A percentile compares a stretch with the other conserved stretches of the same genome.
Conservation (phyloP, 2,888 invertebrate species). For the Bibio marci region DNA sequence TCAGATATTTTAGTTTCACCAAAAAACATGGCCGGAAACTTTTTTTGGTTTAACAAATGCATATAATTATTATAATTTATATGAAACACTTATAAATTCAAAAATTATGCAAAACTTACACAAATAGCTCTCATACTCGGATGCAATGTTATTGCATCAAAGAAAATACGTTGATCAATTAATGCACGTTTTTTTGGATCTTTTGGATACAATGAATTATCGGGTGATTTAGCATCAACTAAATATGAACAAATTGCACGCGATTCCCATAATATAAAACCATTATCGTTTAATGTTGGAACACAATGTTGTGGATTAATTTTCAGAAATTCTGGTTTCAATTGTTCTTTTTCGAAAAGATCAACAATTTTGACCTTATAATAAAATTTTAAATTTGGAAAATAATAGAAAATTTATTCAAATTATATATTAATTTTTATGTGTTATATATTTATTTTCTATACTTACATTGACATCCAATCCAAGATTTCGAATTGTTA, state of each 20-base stretch:
- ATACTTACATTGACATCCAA: slow-evolving; percentile 31
- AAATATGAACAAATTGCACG: slow-evolving; percentile 46
- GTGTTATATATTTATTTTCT: too few relatives aligned
- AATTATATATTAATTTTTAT: too few relatives aligned
- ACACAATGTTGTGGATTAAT: slow-evolving; percentile 50
- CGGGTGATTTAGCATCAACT: slow-evolving; percentile 33
- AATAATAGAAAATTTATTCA: too few relatives aligned
- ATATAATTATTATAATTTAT: background rate
- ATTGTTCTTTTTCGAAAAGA: slow-evolving; percentile 39
- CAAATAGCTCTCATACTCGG: slow-evolving; percentile 43
- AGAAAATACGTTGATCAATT: slow-evolving; percentile 43
- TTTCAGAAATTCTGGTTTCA: slow-evolving; percentile 36
- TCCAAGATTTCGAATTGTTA: slow-evolving; percentile 39
- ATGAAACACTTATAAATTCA: background rate
- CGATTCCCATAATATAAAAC: slow-evolving; percentile 49
- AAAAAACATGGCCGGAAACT: slow-evolving; percentile 42
- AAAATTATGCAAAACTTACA: slow-evolving; percentile 23
- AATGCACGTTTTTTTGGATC: slow-evolving; percentile 36
- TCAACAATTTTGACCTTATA: slow-evolving; percentile 14
- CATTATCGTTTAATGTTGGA: slow-evolving; percentile 49
- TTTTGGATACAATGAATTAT: slow-evolving; percentile 41
- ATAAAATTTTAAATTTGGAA: background rate
- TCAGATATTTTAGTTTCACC: slow-evolving; percentile 38
- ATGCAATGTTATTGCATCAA: slow-evolving; percentile 42
- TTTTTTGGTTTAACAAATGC: slow-evolving; percentile 15